Percentiles rank a stretch among this genome's conserved stretches.
phyloP scores from a whole-genome alignment of 1,140 invertebrate species.

The Meloidogyne hapla region DNA sequence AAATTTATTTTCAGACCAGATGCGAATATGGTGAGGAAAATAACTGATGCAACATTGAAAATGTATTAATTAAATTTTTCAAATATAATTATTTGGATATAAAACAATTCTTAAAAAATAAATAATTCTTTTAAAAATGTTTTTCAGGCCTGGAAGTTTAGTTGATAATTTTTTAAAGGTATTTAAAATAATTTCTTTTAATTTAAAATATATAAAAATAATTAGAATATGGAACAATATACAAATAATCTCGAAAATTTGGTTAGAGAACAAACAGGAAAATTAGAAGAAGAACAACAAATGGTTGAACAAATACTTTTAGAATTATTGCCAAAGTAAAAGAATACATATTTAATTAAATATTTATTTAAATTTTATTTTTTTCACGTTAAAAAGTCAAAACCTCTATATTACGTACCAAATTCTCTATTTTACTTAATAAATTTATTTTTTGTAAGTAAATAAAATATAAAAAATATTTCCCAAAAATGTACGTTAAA shows the following conservation, averaged over 20 bases:
- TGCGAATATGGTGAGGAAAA: conserved; percentile 38
- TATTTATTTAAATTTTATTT: too few relatives aligned
- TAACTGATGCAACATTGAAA: conserved; percentile 55
- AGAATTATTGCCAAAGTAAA: conserved; percentile 49
- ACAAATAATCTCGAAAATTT: conserved; percentile 48
- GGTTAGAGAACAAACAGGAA: conserved; percentile 49
- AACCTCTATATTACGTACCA: too few relatives aligned
- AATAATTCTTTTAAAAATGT: conserved; percentile 5
- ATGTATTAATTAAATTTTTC: conserved; percentile 41
- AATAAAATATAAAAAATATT: too few relatives aligned
- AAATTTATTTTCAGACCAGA: conserved; percentile 12
- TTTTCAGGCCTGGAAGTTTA: conserved; percentile 47
- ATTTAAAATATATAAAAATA: not conserved
- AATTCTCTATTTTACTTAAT: too few relatives aligned
- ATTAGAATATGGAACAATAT: conserved; percentile 21
- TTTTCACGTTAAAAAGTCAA: too few relatives aligned
- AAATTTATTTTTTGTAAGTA: too few relatives aligned
- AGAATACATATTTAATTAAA: not conserved
- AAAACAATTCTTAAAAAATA: too few relatives aligned
- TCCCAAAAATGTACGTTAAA: not conserved
- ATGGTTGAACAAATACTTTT: conserved; percentile 47
- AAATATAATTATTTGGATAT: too few relatives aligned
- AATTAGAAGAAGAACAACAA: conserved; percentile 50
- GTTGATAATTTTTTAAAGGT: conserved; percentile 55
- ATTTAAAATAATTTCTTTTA: not conserved